Conservation (phyloP, 37 sponge, comb jelly and placozoan species). For the Chondrosia reniformis region DNA sequence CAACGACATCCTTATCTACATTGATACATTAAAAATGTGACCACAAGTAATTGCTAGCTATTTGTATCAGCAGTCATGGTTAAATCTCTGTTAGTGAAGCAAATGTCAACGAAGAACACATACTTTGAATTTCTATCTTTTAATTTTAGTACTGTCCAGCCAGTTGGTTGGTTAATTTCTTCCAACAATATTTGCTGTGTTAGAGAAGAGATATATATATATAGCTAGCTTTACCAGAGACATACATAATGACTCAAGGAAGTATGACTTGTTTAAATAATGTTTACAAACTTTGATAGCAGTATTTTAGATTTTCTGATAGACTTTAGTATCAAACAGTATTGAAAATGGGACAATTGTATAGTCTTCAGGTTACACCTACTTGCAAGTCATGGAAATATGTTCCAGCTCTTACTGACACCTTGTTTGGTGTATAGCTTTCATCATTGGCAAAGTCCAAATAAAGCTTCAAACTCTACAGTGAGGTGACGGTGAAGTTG, state of each 20-base stretch:
- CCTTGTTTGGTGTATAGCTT: constrained; percentile 96
- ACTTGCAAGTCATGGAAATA: constrained; percentile 75
- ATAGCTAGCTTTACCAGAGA: not conserved
- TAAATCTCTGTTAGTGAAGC: too few relatives aligned
- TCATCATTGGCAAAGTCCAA: constrained; percentile 86
- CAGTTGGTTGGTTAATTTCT: constrained; percentile 84
- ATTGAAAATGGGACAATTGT: too few relatives aligned
- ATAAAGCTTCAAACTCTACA: constrained; percentile 57
- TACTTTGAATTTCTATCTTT: constrained; percentile 24
- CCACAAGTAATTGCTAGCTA: too few relatives aligned
- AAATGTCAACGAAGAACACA: not conserved
- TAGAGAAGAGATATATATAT: not conserved
- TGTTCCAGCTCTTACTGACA: constrained; percentile 71
- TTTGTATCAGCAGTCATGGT: too few relatives aligned
- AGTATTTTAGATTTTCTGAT: not conserved
- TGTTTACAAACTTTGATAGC: not conserved
- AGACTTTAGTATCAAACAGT: not conserved
- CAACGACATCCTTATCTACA: too few relatives aligned
- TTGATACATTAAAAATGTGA: too few relatives aligned
- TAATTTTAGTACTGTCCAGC: constrained; percentile 73
- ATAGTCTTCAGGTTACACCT: not conserved
- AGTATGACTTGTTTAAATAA: too few relatives aligned
- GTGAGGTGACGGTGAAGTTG: not conserved
- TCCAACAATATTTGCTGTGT: constrained; percentile 52
- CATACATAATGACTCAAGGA: too few relatives aligned